Conservation (phyloP, 2,888 invertebrate species). For the Pachymerium ferrugineum region DNA sequence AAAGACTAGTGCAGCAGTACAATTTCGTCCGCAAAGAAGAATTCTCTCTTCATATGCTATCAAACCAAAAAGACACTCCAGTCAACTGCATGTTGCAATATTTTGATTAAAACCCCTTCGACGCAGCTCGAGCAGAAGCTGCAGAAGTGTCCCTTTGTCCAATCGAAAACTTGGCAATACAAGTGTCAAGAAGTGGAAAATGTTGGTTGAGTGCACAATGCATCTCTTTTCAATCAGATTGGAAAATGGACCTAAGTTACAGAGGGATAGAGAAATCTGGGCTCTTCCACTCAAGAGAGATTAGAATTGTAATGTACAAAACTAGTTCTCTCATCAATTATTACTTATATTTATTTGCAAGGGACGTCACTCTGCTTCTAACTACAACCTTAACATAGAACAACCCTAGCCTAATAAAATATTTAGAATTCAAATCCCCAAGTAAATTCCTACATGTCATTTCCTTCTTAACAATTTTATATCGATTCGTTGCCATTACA, state of each 20-base stretch:
- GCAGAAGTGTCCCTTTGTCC: not conserved
- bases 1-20: conserved; percentile 17
- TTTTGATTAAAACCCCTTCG: conserved; percentile 12
- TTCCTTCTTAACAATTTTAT: not conserved
- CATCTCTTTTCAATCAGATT: conserved; percentile 9
- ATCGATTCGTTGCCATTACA: not conserved
- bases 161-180: conserved; percentile 21
- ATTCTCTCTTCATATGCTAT: conserved; percentile 1
- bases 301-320: conserved; percentile 23
- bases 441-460: not conserved
- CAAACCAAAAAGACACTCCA: conserved; percentile 1
- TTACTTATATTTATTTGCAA: not conserved
- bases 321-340: conserved; percentile 1
- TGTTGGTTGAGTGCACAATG: not conserved
- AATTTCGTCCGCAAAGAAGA: conserved; percentile 4
- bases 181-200: conserved; percentile 4
- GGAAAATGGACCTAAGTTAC: not conserved
- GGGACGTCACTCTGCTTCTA: not conserved
- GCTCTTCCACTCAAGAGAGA: too few species aligned
- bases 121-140: not conserved
- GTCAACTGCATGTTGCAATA: conserved; percentile 9
- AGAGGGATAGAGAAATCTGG: not conserved
- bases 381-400: too few species aligned
- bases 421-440: not conserved
- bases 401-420: too few species aligned